phyloP scores from a whole-genome alignment of 2,113 vertebrate species.

The Neoarius graeffei region DNA sequence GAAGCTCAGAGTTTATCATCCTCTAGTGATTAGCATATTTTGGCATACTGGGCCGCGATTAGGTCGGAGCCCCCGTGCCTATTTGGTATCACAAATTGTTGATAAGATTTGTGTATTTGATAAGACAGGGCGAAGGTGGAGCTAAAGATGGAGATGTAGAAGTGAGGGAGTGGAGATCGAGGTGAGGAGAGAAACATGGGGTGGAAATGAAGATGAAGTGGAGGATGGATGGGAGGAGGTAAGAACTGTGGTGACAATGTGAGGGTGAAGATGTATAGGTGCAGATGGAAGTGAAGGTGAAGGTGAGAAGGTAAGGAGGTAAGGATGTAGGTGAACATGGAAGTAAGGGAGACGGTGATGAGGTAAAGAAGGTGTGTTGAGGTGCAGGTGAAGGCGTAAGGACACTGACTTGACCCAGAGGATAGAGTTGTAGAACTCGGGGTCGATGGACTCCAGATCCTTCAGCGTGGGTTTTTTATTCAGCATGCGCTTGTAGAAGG shows the following conservation, averaged over 20 bases:
- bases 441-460: conserved; percentile 97
- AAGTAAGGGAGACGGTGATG: background rate
- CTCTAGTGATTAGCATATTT: background rate
- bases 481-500: conserved; percentile 98
- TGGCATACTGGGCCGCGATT: background rate
- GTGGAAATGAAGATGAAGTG: background rate
- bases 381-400: background rate
- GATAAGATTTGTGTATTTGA: background rate
- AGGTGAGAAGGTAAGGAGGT: background rate
- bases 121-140: background rate
- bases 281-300: too few species aligned
- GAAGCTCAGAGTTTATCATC: too few species aligned
- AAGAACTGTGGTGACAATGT: background rate
- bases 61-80: background rate
- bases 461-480: conserved; percentile 96
- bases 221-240: background rate
- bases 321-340: background rate
- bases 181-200: background rate
- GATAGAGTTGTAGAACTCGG: conserved; percentile 97
- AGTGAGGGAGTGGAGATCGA: background rate
- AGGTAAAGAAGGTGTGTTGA: background rate
- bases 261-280: background rate
- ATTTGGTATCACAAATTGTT: background rate
- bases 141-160: background rate
- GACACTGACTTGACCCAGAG: conserved; percentile 95